Base-by-base conservation (phyloP, 2,113 vertebrate genomes). In the Hippocampus mohnikei region DNA sequence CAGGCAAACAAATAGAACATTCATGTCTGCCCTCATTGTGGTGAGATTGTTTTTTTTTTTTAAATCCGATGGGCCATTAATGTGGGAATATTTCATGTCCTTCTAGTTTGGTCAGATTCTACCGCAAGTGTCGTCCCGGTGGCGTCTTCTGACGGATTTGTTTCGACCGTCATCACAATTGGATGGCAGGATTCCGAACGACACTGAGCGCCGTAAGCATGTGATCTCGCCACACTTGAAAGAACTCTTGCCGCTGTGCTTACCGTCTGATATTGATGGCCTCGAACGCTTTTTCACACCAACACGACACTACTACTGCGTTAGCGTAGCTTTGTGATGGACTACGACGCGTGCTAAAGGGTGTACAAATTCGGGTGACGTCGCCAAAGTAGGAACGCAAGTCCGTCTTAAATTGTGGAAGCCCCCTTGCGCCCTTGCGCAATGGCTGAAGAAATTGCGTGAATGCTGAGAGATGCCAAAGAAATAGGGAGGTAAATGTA, bases 1-100 rank as follows among this genome's bases (percentile, higher is more conserved):
- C 56, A 63, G 41, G 50, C 66, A 74, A 65, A 60, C 64, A 27
- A 33, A 63, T 29, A 46, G 75, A 59, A 66, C 63, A 86, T 83
- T 87, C 44, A 69, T 81, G 68, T 75, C 50, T 72, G 66, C 75
- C 73, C 66, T 72, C 69, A 75, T 82, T 77, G 55, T 73, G 75
- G 63, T 62, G 69, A 80, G 73, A 73, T 37, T 88, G 89, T 12
- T 11, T 12, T 27, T 12, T 59, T 59, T 7, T 29, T 60, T 60
- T 60, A 9, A 20, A 60, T 68, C 84, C 80, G 66, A 74, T 80
- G 88, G 90, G 89, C 87, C 87, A 90, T 87, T 84, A 79, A 71
- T 16, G 56, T 68, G 37, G 59, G 56, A 73, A 42, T 60, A 40
- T 76, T 75, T 65, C 60, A 53, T 74, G 50, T 58, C 53, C 61